Conservation (phyloP, 2,888 invertebrate species). For the Aelia acuminata region DNA sequence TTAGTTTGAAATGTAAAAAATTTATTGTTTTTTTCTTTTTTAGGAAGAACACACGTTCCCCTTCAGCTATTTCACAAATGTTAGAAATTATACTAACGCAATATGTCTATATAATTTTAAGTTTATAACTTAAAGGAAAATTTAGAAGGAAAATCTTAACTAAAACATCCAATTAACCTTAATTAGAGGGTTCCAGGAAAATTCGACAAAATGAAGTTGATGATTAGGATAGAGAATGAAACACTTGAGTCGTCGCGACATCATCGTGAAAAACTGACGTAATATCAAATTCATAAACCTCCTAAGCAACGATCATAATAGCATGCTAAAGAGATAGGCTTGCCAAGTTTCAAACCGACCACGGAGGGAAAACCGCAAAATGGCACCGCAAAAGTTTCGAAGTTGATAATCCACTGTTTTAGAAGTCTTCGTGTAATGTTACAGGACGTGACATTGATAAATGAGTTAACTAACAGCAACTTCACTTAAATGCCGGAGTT, state of each 20-base stretch:
- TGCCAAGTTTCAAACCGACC: not conserved
- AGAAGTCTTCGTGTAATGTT: conserved; percentile 3
- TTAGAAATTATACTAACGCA: too few species aligned
- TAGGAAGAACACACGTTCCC: too few species aligned
- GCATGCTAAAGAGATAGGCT: not conserved
- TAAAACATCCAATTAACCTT: not conserved
- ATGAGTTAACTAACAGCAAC: conserved; percentile 2
- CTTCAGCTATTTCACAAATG: too few species aligned
- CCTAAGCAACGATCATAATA: not conserved
- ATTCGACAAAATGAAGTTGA: not conserved
- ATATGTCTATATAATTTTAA: too few species aligned
- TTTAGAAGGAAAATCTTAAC: too few species aligned
- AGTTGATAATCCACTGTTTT: conserved; percentile 31
- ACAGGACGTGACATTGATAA: not conserved
- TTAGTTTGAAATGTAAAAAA: too few species aligned
- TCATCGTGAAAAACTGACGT: not conserved
- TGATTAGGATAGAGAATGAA: not conserved
- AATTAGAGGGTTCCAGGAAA: not conserved
- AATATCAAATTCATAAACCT: not conserved
- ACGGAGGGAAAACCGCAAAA: not conserved
- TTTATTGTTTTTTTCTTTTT: too few species aligned
- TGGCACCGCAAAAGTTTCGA: conserved; percentile 14
- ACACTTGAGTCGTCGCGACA: not conserved
- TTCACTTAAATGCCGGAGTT: not conserved
- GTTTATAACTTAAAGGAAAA: too few species aligned